Conservation (phyloP, 2,888 invertebrate genomes). For the Nezara viridula region DNA sequence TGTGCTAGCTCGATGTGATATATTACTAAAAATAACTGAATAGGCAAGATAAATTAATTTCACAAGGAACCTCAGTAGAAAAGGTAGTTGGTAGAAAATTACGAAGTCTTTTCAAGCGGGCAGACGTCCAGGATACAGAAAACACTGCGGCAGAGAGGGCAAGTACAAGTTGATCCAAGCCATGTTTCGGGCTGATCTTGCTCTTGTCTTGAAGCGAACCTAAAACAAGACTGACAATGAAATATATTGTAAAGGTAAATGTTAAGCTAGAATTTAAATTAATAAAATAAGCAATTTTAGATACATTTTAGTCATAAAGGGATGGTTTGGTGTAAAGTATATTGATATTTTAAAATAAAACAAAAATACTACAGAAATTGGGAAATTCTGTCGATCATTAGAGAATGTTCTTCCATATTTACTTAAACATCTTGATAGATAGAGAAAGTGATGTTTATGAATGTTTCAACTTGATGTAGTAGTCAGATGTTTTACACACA, state of each 20-base stretch:
- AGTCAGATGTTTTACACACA: too few relatives aligned
- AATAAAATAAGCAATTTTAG: too few relatives aligned
- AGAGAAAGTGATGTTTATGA: too few relatives aligned
- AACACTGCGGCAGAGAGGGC: slow-evolving; percentile 87
- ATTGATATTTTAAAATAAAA: too few relatives aligned
- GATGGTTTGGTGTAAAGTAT: too few relatives aligned
- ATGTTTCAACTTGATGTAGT: too few relatives aligned
- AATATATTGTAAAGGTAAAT: not conserved
- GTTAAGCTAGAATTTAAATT: too few relatives aligned
- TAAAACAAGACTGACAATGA: slow-evolving; percentile 66
- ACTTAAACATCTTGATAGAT: too few relatives aligned
- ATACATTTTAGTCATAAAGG: too few relatives aligned
- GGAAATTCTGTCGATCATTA: too few relatives aligned
- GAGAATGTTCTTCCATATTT: too few relatives aligned
- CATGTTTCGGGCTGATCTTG: slow-evolving; percentile 79
- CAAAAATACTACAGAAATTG: too few relatives aligned
- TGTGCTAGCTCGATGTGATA: not conserved
- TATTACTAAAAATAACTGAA: not conserved
- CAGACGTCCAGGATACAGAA: slow-evolving; percentile 91
- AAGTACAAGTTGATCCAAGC: slow-evolving; percentile 86
- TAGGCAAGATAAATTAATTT: not conserved
- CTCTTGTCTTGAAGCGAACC: slow-evolving; percentile 87
- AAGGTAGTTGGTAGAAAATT: not conserved
- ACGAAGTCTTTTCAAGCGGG: slow-evolving; percentile 68
- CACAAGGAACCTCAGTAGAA: not conserved